Percentiles rank a stretch among this genome's conserved stretches.
Evolutionary conservation across 1,140 invertebrate genomes (phyloP).

Genomic region (Zophobas morio): DNA sequence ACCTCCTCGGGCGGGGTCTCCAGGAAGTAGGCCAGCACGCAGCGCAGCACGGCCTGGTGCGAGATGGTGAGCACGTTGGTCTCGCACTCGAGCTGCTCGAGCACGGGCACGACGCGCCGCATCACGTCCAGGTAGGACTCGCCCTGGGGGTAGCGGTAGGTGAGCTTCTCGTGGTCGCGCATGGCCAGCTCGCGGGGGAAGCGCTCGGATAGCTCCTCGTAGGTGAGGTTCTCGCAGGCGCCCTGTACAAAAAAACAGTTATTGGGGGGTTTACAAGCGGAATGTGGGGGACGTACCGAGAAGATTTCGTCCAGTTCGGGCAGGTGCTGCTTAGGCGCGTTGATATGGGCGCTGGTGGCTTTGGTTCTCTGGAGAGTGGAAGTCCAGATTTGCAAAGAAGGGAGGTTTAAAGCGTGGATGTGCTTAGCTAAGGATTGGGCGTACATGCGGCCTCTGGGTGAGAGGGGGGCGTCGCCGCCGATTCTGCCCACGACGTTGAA

Average conservation of each 20-base stretch:
- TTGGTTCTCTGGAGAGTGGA: slow-evolving; percentile 90
- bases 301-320: slow-evolving; percentile 90
- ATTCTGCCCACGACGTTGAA: slow-evolving; percentile 93
- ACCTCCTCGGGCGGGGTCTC: slow-evolving; percentile 85
- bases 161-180: slow-evolving; percentile 92
- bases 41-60: slow-evolving; percentile 93
- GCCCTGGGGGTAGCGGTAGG: slow-evolving; percentile 93
- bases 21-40: slow-evolving; percentile 91
- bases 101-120: slow-evolving; percentile 84
- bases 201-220: slow-evolving; percentile 92
- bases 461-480: slow-evolving; percentile 90
- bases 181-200: slow-evolving; percentile 93
- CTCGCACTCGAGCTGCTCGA: slow-evolving; percentile 85
- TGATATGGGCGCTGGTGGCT: slow-evolving; percentile 86
- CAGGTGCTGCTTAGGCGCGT: slow-evolving; percentile 85
- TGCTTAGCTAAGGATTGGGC: slow-evolving; percentile 82
- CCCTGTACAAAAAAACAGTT: slow-evolving; percentile 75
- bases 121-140: slow-evolving; percentile 93
- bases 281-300: slow-evolving; percentile 77
- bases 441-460: slow-evolving; percentile 85
- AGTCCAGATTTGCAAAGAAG: slow-evolving; percentile 88
- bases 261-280: background rate
- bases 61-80: slow-evolving; percentile 90
- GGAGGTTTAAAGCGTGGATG: slow-evolving; percentile 78
- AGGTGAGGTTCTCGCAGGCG: slow-evolving; percentile 93